Percentiles rank a stretch among this genome's conserved stretches.
Conservation (phyloP, 2,797 vertebrate species). For the Enteromius radiatus region DNA sequence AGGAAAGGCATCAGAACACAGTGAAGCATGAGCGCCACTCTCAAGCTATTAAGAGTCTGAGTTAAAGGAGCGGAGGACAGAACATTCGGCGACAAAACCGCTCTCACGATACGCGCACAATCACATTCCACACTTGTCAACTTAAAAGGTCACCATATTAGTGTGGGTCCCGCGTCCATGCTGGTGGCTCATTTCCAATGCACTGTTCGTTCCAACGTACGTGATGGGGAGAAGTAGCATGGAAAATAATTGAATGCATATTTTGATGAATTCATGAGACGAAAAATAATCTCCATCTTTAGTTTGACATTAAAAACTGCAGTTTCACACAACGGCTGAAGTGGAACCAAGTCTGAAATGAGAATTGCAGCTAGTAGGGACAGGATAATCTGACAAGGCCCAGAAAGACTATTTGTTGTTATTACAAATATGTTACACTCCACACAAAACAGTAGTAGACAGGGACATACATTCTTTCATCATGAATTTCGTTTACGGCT, state of each 20-base stretch:
- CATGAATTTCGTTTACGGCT: not conserved
- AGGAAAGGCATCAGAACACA: conserved; percentile 19
- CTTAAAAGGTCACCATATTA: conserved; percentile 79
- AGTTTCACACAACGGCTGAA: conserved; percentile 27
- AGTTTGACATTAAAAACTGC: conserved; percentile 45
- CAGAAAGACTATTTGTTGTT: not conserved
- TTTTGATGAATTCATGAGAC: conserved; percentile 34
- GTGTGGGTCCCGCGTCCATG: conserved; percentile 55
- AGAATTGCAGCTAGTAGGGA: conserved; percentile 7
- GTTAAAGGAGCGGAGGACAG: conserved; percentile 55
- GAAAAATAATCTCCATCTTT: conserved; percentile 51
- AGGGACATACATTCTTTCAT: not conserved
- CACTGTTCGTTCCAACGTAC: conserved; percentile 37
- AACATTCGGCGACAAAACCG: conserved; percentile 64
- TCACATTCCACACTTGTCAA: conserved; percentile 78
- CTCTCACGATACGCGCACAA: conserved; percentile 50
- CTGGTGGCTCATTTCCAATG: conserved; percentile 51
- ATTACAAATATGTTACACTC: conserved; percentile 3
- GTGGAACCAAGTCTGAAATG: conserved; percentile 36
- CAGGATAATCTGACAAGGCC: conserved; percentile 24
- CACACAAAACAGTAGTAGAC: not conserved
- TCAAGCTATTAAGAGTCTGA: conserved; percentile 22
- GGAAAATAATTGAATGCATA: conserved; percentile 44
- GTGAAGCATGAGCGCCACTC: conserved; percentile 59
- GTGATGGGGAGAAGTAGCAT: conserved; percentile 39